Conservation (phyloP, 2,888 invertebrate species). For the Dexiosoma caninum region DNA sequence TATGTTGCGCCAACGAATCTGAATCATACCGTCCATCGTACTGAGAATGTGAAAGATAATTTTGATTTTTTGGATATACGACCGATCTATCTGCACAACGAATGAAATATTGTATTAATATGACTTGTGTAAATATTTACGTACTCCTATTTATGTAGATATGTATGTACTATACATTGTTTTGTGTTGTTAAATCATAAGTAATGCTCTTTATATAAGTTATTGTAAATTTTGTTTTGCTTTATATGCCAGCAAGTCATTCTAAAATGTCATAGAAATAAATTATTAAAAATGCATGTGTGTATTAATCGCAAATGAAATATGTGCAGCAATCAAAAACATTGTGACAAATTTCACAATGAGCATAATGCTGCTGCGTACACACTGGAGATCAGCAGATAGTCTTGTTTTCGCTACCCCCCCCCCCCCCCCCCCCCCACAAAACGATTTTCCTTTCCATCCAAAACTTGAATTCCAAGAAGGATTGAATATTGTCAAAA, state of each 20-base stretch:
- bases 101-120: constrained; percentile 11
- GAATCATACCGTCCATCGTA: constrained; percentile 70
- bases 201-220: background rate
- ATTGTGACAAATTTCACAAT: too few relatives aligned
- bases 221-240: background rate
- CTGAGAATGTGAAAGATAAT: constrained; percentile 63
- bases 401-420: too few relatives aligned
- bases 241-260: background rate
- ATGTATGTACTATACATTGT: too few relatives aligned
- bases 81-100: constrained; percentile 68
- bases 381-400: too few relatives aligned
- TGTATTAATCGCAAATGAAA: background rate
- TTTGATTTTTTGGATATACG: constrained; percentile 66
- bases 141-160: too few relatives aligned
- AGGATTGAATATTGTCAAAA: too few relatives aligned
- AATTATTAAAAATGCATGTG: too few relatives aligned
- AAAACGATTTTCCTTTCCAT: too few relatives aligned
- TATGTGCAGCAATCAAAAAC: too few relatives aligned
- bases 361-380: too few relatives aligned
- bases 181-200: background rate
- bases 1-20: constrained; percentile 73
- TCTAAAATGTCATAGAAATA: background rate
- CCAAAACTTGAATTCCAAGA: too few relatives aligned
- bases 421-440: too few relatives aligned
- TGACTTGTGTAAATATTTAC: background rate